Evolutionary conservation across 2,888 invertebrate genomes (phyloP).

Genomic region (Drosophila subquinaria): DNA sequence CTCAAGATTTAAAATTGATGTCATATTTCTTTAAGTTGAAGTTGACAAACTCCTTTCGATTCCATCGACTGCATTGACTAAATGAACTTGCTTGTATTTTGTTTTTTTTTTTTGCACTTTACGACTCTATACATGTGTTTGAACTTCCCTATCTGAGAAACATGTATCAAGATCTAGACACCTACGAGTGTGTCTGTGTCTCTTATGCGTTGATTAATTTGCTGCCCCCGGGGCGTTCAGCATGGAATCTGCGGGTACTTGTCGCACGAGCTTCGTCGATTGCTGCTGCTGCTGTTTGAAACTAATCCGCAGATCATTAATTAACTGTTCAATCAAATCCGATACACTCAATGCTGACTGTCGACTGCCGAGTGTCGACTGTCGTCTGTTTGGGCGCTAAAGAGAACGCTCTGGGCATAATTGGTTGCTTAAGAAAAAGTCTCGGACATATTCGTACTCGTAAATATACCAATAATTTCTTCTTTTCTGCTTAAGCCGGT

Average conservation of each 20-base stretch:
- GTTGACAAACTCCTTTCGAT: slow-evolving; percentile 65
- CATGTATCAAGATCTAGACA: slow-evolving; percentile 59
- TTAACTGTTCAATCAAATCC: slow-evolving; percentile 76
- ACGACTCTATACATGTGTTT: slow-evolving; percentile 15
- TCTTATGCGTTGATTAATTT: slow-evolving; percentile 72
- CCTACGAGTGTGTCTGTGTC: slow-evolving; percentile 51
- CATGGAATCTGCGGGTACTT: slow-evolving; percentile 70
- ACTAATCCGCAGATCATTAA: slow-evolving; percentile 72
- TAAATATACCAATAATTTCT: slow-evolving; percentile 14
- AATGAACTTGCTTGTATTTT: slow-evolving; percentile 17
- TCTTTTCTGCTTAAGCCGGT: slow-evolving; percentile 15
- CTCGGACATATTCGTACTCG: neutral
- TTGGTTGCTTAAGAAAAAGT: slow-evolving; percentile 15
- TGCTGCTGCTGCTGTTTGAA: slow-evolving; percentile 45
- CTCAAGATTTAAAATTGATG: slow-evolving; percentile 6
- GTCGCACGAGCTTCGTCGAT: slow-evolving; percentile 54
- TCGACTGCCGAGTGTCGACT: slow-evolving; percentile 39
- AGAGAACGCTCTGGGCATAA: slow-evolving; percentile 40
- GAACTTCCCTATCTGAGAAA: slow-evolving; percentile 55
- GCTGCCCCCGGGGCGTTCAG: slow-evolving; percentile 63
- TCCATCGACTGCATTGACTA: slow-evolving; percentile 16
- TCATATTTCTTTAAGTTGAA: slow-evolving; percentile 23
- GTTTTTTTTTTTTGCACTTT: slow-evolving; percentile 40
- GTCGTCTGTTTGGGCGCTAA: slow-evolving; percentile 44
- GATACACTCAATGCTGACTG: slow-evolving; percentile 56